A percentile compares a stretch with the other conserved stretches of the same genome.
These are phyloP conservation scores for Cossypha polioptera DNA, from an alignment of 2,797 vertebrate species.

Conservation along the genomic window DNA sequence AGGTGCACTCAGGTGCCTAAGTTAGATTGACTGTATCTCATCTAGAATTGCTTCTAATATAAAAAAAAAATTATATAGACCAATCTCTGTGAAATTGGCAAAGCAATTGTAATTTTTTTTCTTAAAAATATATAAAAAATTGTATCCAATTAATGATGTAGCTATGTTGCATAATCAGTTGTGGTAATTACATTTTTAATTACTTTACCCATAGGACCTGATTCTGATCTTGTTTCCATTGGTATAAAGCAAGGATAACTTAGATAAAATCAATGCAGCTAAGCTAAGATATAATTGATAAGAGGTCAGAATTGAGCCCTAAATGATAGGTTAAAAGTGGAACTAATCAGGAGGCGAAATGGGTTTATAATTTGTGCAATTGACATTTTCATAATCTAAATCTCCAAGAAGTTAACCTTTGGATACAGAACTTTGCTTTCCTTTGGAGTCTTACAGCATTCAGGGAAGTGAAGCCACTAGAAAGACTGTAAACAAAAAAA, in stretches of 20 bases:
- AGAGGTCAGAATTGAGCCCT: constrained; percentile 37
- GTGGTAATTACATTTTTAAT: constrained; percentile 78
- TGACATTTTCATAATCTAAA: constrained; percentile 74
- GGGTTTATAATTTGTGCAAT: constrained; percentile 75
- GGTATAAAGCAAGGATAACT: constrained; percentile 7
- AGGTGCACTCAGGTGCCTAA: background rate
- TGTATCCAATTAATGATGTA: background rate
- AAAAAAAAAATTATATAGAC: background rate
- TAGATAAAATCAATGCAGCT: constrained; percentile 25
- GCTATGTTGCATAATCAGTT: constrained; percentile 18
- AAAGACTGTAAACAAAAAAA: background rate
- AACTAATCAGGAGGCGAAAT: constrained; percentile 72
- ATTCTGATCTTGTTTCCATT: constrained; percentile 38
- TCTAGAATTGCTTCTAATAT: constrained; percentile 14
- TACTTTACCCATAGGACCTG: constrained; percentile 52
- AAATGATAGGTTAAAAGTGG: constrained; percentile 39
- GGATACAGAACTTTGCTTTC: constrained; percentile 62
- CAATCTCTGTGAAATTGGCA: background rate
- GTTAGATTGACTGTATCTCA: background rate
- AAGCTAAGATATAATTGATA: constrained; percentile 30
- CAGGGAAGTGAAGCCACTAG: constrained; percentile 60
- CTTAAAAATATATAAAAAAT: background rate
- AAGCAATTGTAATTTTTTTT: background rate
- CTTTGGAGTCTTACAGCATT: constrained; percentile 69
- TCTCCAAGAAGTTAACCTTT: constrained; percentile 78